A percentile compares a stretch with the other conserved stretches of the same genome.
Evolutionary conservation across 2,888 invertebrate species (phyloP).

Genomic region (Sesamia inferens): DNA sequence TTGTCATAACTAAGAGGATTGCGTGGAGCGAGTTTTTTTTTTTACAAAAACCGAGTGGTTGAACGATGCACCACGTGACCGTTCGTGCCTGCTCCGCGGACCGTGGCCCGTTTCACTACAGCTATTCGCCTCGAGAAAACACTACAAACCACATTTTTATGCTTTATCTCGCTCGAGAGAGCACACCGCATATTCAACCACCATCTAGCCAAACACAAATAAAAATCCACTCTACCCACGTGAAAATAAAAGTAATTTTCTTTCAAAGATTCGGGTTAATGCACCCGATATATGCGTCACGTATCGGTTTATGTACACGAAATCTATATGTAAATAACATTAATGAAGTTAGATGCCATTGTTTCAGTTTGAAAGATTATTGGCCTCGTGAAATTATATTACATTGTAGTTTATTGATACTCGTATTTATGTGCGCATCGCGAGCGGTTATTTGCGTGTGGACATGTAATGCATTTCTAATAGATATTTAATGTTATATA

Average conservation of each 20-base stretch:
- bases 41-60: constrained; percentile 52
- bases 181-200: constrained; percentile 67
- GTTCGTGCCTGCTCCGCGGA: constrained; percentile 78
- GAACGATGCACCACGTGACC: constrained; percentile 62
- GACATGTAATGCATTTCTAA: constrained; percentile 53
- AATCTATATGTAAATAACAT: constrained; percentile 62
- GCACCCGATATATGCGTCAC: constrained; percentile 49
- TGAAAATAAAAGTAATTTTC: constrained; percentile 84
- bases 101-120: constrained; percentile 88
- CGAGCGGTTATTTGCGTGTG: constrained; percentile 47
- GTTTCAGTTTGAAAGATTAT: constrained; percentile 49
- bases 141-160: constrained; percentile 84
- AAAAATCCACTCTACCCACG: constrained; percentile 72
- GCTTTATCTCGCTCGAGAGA: constrained; percentile 83
- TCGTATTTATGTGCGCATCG: constrained; percentile 51
- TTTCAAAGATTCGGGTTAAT: constrained; percentile 43
- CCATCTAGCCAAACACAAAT: constrained; percentile 53
- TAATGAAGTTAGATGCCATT: constrained; percentile 52
- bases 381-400: constrained; percentile 56
- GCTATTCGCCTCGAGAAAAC: constrained; percentile 87
- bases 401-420: constrained; percentile 42
- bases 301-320: constrained; percentile 53
- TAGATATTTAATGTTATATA: constrained; percentile 60
- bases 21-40: constrained; percentile 59
- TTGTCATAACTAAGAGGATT: constrained; percentile 54